phyloP scores from a whole-genome alignment of 2,113 vertebrate genomes.

The Mesoclemmys tuberculata region DNA sequence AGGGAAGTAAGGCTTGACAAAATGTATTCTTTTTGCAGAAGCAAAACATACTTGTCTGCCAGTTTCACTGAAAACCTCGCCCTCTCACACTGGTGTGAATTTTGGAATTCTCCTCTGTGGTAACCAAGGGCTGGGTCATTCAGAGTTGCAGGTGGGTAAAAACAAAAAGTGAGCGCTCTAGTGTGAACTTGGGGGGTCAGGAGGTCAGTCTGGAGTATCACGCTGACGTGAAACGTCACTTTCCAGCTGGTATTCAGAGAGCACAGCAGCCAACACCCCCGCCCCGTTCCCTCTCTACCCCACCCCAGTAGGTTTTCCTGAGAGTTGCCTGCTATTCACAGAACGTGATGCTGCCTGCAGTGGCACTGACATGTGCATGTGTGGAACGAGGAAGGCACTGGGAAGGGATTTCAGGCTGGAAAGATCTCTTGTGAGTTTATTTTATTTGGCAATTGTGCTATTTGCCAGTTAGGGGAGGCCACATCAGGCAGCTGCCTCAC shows the following conservation, averaged over 20 bases:
- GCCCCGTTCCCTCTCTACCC: too few relatives aligned
- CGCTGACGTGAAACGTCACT: neutral
- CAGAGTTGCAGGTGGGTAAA: neutral
- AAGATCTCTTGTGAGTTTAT: neutral
- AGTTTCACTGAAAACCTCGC: rapidly evolving
- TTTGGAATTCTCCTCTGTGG: neutral
- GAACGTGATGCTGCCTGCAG: neutral
- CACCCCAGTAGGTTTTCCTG: neutral
- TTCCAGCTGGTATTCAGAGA: neutral
- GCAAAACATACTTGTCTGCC: neutral
- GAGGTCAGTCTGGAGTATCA: neutral
- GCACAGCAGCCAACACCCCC: neutral
- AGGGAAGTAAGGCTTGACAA: neutral
- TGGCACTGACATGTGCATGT: neutral
- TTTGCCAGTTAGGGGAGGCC: neutral
- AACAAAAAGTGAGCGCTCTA: neutral
- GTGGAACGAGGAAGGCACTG: neutral
- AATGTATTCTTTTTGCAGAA: neutral
- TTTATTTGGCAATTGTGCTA: neutral
- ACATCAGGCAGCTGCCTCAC: neutral
- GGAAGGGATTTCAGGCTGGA: neutral
- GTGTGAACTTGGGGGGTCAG: neutral
- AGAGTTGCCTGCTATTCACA: neutral
- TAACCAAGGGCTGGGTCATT: neutral
- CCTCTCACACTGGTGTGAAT: neutral